Percentiles rank a stretch among this genome's conserved stretches.
Conservation (phyloP, 1,140 invertebrate species). For the Thalassaphorura encarpata region DNA sequence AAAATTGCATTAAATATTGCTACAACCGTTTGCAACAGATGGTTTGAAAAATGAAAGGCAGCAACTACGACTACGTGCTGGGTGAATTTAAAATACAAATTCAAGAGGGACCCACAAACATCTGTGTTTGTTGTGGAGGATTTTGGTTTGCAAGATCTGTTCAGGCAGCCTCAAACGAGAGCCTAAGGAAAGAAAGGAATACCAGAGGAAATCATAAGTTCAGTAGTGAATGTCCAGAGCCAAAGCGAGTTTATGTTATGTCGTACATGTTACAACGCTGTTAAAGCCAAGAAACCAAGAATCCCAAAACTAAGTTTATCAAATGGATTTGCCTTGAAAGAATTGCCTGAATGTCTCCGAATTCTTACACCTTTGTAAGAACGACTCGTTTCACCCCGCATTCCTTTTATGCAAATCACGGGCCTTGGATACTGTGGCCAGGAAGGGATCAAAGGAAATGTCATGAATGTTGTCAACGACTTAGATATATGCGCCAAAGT, state of each 20-base stretch:
- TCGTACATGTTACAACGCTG: neutral
- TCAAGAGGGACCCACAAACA: neutral
- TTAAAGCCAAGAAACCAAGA: neutral
- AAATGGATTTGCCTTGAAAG: conserved; percentile 19
- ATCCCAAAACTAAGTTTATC: conserved; percentile 12
- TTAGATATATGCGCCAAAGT: conserved; percentile 8
- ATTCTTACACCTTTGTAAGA: conserved; percentile 9
- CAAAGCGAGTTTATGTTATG: neutral
- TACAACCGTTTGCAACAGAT: too few species aligned
- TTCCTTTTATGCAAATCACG: conserved; percentile 26
- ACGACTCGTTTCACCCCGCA: conserved; percentile 9
- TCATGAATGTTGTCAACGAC: conserved; percentile 23
- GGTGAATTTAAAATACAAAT: neutral
- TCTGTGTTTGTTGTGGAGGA: conserved; percentile 15
- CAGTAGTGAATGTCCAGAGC: neutral
- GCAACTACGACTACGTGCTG: neutral
- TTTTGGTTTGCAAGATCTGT: conserved; percentile 1
- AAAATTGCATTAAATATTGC: too few species aligned
- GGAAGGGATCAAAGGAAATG: conserved; percentile 16
- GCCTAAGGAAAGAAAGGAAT: neutral
- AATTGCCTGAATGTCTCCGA: conserved; percentile 6
- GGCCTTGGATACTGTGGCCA: conserved; percentile 9
- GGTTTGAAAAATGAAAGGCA: too few species aligned
- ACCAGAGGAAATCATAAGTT: too few species aligned
- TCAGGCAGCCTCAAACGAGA: neutral